phyloP scores from a whole-genome alignment of 92 coral and sea anemone species.

The Phenganax stokvisi region DNA sequence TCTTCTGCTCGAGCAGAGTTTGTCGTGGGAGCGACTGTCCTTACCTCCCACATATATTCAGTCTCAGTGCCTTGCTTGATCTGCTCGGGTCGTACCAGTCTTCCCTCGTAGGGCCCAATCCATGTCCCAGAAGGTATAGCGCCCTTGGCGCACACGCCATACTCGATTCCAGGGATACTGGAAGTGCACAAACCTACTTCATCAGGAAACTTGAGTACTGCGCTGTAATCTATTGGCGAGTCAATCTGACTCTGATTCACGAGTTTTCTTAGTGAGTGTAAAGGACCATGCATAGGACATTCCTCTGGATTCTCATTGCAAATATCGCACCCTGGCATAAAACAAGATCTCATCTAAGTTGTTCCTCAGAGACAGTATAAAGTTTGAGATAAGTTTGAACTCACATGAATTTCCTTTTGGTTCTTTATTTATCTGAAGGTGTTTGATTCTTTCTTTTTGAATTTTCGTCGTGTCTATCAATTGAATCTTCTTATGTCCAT shows the following conservation, averaged over 20 bases:
- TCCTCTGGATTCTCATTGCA: constrained; percentile 97
- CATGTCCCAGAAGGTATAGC: constrained; percentile 98
- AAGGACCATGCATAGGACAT: constrained; percentile 97
- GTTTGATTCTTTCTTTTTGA: constrained; percentile 62
- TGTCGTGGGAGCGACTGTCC: neutral
- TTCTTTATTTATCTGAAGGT: constrained; percentile 36
- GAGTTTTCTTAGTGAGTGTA: constrained; percentile 88
- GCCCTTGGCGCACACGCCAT: constrained; percentile 94
- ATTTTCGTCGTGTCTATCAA: constrained; percentile 79
- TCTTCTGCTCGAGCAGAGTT: neutral
- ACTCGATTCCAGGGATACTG: constrained; percentile 86
- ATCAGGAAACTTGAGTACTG: constrained; percentile 91
- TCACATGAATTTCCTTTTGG: constrained; percentile 38
- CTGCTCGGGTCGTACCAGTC: constrained; percentile 95
- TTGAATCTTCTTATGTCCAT: constrained; percentile 86
- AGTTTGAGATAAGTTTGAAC: neutral
- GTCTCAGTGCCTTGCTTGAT: constrained; percentile 75
- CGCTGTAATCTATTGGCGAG: constrained; percentile 85
- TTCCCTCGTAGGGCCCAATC: constrained; percentile 99
- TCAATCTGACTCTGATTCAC: constrained; percentile 86
- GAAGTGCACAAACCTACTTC: constrained; percentile 97
- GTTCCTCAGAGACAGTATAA: neutral
- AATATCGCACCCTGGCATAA: constrained; percentile 72
- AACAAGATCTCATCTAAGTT: neutral
- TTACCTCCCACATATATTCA: constrained; percentile 99